Evolutionary conservation across 2,888 invertebrate species (phyloP), one percentile per base, ranked within the genome.

Genomic region (Dicycla oo): DNA sequence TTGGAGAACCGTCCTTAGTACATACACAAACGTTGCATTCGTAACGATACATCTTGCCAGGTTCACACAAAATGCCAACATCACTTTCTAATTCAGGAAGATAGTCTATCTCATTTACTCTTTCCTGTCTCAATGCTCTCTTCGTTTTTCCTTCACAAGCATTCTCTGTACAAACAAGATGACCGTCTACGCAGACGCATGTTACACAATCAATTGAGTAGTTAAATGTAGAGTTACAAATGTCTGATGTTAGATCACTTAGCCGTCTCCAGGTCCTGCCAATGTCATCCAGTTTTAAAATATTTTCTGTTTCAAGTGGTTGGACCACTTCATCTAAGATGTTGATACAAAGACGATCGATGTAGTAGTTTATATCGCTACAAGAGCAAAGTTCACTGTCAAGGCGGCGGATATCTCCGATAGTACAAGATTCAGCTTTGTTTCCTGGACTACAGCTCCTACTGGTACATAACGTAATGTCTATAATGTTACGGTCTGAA

Each of bases 1-100:
- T 70, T 4, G 89, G 80, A 3, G 70, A 45, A 0, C 83, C 84
- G 11, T 83, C 79, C 0, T 63, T 30, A 7, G 86, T 83, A 77
- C 93, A 93, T 4, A 86, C 51, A 64, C 93, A 93, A 0, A 87
- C 87, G 56, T 93, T 93, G 69, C 93, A 93, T 65, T 86, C 83
- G 4, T 83, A 83, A 58, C 88, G 87, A 77, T 93, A 93, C 45
- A 81, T 86, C n/a, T 73, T 68, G 23, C 89, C 90, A 0, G 92
- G 91, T 7, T 45, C 54, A 66, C 93, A 94, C 0, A 26, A 51
- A 1, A 84, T 76, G 0, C 80, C 63, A 3, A 76, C 7, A 26
- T 43, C 73, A 70, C 65, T 80, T 7, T 83, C 45, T 15, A 92
- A 67, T 49, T 78, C 74, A 2, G 90, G 88, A 34, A 92, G 68